Evolutionary conservation across 1,140 invertebrate genomes (phyloP), one percentile per base, ranked within the genome.

Genomic region (Bombus superbus): DNA sequence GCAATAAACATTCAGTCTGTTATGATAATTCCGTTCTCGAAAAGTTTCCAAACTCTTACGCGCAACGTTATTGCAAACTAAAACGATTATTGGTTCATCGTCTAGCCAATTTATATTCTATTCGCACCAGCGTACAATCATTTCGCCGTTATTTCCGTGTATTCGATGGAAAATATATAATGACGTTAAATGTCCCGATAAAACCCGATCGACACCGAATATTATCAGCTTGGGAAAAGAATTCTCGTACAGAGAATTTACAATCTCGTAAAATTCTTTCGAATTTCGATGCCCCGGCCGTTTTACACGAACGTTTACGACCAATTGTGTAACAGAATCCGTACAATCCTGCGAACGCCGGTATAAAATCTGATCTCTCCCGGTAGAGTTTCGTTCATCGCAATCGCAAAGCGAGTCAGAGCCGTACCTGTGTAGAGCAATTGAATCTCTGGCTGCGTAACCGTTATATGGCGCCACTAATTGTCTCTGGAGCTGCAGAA

Each of bases 371-470:
- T 66, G 8, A 86, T 76, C 75, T 57, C 35, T 77, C 0, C 25
- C 13, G 47, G 22, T 3, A 25, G 59, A 62, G 6, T 71, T 44
- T 53, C 42, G 66, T 87, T 71, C 38, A n/a, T 59, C 15, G 59
- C 28, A 40, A 82, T 44, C 47, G 75, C 28, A 5, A 6, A 6
- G 2, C 32, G 68, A 53, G 53, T 4, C 28, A 13, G 73, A n/a
- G 5, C 3, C 68, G 8, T 13, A 22, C 44, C 18, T 47, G 42
- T 35, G 53, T 3, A 80, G 15, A n/a, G 81, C 28, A 85, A 85
- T 86, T 86, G 83, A 73, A 83, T 86, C 73, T 28, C 57, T 32
- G 44, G n/a, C 59, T 28, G 32, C 53, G 57, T 75, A 76, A 86
- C 42, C 77, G 28, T 80, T 73, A 86, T 40, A n/a, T 59, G 57